phyloP scores from a whole-genome alignment of 1,140 invertebrate species.

The Bilobella aurantiaca region DNA sequence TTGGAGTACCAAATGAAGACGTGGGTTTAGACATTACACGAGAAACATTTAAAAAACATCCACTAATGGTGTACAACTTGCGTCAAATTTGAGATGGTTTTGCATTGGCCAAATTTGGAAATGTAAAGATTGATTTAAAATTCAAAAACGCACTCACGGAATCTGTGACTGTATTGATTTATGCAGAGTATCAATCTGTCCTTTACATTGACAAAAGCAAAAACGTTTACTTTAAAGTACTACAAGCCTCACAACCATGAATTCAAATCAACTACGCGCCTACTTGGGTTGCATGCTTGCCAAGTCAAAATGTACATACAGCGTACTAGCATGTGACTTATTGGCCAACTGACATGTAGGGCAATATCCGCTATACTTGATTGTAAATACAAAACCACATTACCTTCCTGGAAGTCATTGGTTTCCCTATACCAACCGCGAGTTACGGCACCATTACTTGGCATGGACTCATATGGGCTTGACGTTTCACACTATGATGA shows the following conservation, averaged over 20 bases:
- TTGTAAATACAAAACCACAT: background rate
- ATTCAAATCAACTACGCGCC: background rate
- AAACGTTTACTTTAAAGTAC: constrained; percentile 15
- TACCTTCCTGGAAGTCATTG: background rate
- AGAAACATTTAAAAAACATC: constrained; percentile 8
- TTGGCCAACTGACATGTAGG: background rate
- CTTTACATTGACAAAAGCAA: constrained; percentile 20
- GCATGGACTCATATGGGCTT: background rate
- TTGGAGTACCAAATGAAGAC: background rate
- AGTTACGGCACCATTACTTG: background rate
- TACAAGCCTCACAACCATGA: background rate
- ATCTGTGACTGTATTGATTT: constrained; percentile 15
- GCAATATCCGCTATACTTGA: background rate
- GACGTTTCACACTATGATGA: background rate
- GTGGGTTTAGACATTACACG: constrained; percentile 12
- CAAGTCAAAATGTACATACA: background rate
- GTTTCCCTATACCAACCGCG: background rate
- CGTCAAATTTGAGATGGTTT: constrained; percentile 1
- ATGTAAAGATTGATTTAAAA: constrained; percentile 20
- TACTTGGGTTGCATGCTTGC: background rate
- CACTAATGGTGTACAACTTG: constrained; percentile 9
- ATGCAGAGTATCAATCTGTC: constrained; percentile 22
- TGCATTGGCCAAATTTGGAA: constrained; percentile 8
- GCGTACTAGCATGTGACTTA: background rate
- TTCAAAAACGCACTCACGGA: constrained; percentile 10